Evolutionary conservation across 2,113 vertebrate species (phyloP).

Genomic region (Heterocephalus glaber): DNA sequence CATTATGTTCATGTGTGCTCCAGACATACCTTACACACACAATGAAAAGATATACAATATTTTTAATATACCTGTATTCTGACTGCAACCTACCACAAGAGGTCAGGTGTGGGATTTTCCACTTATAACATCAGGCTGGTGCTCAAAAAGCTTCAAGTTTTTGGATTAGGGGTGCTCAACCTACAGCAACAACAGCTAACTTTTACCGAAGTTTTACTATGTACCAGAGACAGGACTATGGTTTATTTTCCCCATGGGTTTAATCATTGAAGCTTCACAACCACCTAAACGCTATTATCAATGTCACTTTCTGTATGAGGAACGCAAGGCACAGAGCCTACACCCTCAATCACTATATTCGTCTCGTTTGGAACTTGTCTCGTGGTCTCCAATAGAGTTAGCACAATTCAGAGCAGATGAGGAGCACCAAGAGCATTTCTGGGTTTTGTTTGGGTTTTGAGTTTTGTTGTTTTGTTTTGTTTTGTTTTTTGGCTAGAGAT

Average conservation of each 20-base stretch:
- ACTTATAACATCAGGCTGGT: not conserved
- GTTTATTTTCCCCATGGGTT: not conserved
- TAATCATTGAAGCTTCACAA: conserved; percentile 20
- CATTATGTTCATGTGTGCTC: not conserved
- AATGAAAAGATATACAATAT: not conserved
- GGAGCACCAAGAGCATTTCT: not conserved
- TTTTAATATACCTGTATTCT: not conserved
- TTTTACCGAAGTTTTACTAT: not conserved
- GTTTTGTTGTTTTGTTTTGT: not conserved
- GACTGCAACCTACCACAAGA: not conserved
- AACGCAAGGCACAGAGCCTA: not conserved
- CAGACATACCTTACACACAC: not conserved
- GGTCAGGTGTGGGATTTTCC: not conserved
- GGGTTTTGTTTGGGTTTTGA: not conserved
- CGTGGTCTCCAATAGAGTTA: not conserved
- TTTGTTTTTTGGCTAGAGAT: not conserved
- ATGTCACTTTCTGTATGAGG: not conserved
- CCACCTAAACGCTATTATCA: not conserved
- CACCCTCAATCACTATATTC: not conserved
- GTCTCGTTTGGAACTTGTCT: not conserved
- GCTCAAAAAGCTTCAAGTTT: not conserved
- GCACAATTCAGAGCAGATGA: not conserved
- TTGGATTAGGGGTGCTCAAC: not conserved
- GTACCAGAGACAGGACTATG: not conserved
- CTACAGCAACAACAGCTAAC: not conserved